These are phyloP conservation scores for Paracyclopina nana DNA, from an alignment of 1,140 invertebrate species.

Conservation along the genomic window DNA sequence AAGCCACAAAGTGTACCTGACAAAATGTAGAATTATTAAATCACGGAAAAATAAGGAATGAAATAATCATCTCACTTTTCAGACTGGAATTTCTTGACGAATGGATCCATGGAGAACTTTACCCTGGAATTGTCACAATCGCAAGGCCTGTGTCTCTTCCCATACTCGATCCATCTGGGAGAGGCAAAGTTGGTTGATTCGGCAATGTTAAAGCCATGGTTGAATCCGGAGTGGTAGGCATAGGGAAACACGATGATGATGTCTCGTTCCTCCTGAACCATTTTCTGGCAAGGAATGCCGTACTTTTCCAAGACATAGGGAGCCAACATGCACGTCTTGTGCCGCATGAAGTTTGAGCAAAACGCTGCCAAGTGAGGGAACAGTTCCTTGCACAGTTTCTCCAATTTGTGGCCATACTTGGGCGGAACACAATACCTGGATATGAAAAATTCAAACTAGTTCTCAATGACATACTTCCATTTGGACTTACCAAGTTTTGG, in stretches of 20 bases:
- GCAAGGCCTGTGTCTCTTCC: constrained; percentile 64
- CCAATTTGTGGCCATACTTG: constrained; percentile 71
- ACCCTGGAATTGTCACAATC: constrained; percentile 56
- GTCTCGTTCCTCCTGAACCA: constrained; percentile 87
- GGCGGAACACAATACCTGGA: constrained; percentile 43
- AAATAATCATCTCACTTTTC: no score
- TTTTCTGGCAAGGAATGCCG: background rate
- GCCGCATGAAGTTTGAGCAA: constrained; percentile 78
- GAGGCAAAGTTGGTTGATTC: constrained; percentile 95
- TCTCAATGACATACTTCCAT: no score
- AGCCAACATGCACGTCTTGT: constrained; percentile 92
- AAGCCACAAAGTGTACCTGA: constrained; percentile 59
- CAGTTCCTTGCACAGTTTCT: constrained; percentile 68
- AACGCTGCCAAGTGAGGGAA: constrained; percentile 59
- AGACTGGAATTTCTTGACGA: constrained; percentile 82
- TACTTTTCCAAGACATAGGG: constrained; percentile 54
- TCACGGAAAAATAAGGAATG: no score
- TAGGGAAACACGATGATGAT: constrained; percentile 98
- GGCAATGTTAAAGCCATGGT: constrained; percentile 94
- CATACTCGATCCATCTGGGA: constrained; percentile 86
- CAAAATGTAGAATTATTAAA: no score
- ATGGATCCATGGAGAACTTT: constrained; percentile 93
- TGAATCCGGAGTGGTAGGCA: constrained; percentile 66
- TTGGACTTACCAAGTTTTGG: constrained; percentile 97
- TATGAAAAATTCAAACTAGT: no score